Evolutionary conservation across 2,888 invertebrate species (phyloP), one percentile per base, ranked within the genome.

Genomic region (Ornithoptera priamus): DNA sequence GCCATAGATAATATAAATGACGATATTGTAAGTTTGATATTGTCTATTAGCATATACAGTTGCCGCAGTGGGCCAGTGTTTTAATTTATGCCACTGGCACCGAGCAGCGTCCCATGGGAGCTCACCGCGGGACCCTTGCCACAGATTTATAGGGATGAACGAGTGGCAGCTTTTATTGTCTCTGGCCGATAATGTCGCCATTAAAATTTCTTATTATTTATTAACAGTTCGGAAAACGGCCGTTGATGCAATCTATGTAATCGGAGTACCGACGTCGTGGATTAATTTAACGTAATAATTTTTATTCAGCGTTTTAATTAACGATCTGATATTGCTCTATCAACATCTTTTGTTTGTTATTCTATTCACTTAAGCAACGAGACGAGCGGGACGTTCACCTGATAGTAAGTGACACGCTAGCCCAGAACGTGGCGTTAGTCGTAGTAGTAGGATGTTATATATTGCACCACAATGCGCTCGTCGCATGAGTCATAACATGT

Each of bases 141-240:
- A 68, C 65, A 73, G 74, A 77, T 77, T 76, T 77, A 77, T 76
- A 60, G 73, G 69, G 73, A 72, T 70, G 72, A 70, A 50, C 71
- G 24, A 57, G 67, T 61, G 71, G 61, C 70, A 65, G 69, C 66
- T 71, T 73, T 73, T 72, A 73, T 73, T 75, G 75, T 75, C 72
- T 76, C 67, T 67, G 62, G 67, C 50, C 65, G 65, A 68, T 71
- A 71, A 71, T 71, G 71, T 70, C 73, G 73, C 71, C 69, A 69
- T 76, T 74, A 76, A 70, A 73, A 68, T 72, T 61, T 62, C 60
- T 69, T 72, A 71, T 76, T 72, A 76, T 73, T 75, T 75, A 74
- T 72, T 73, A 74, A 72, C 71, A 69, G 72, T 68, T 70, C 65
- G 60, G 65, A 63, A 57, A 22, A 62, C 57, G 53, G 62, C 50